Conservation (phyloP, 2,113 vertebrate species). For the Tringa solitaria region DNA sequence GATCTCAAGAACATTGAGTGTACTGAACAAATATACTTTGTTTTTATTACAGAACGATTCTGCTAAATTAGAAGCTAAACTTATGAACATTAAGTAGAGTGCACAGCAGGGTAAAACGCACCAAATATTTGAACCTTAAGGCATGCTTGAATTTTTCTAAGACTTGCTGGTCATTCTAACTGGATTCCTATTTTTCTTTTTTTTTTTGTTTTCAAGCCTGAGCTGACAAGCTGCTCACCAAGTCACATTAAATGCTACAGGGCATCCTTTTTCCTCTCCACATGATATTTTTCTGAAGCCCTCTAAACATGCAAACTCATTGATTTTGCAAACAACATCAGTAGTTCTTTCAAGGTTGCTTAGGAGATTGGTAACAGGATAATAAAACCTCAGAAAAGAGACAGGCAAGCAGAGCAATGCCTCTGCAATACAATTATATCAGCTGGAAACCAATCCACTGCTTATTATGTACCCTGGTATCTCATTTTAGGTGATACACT, state of each 20-base stretch:
- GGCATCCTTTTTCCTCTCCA: neutral
- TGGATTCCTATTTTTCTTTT: neutral
- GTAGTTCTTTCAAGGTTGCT: slow-evolving; percentile 5
- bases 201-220: neutral
- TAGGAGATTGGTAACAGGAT: neutral
- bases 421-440: neutral
- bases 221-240: neutral
- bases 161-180: neutral
- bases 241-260: neutral
- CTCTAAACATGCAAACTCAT: neutral
- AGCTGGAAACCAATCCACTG: neutral
- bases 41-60: neutral
- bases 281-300: neutral
- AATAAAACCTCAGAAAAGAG: neutral
- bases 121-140: neutral
- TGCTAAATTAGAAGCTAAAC: neutral
- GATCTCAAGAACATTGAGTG: neutral
- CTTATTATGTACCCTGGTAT: neutral
- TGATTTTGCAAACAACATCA: neutral
- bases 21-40: neutral
- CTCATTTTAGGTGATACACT: neutral
- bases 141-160: neutral
- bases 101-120: neutral
- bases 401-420: neutral
- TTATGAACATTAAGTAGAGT: neutral